phyloP scores from a whole-genome alignment of 35 echinoderm and acorn worm species.

The Ophioderma brevispina region DNA sequence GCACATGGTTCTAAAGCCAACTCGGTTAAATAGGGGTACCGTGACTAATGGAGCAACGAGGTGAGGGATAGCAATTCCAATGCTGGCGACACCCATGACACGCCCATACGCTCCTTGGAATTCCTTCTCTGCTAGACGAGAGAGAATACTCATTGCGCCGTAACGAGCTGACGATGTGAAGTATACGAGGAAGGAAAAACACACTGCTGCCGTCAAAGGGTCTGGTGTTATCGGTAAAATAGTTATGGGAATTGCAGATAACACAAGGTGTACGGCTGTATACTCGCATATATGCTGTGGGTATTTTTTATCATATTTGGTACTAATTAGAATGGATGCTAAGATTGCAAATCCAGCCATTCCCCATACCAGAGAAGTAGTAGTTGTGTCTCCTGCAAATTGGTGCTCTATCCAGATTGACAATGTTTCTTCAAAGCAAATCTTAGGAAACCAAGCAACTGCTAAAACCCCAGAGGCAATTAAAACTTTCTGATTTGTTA shows the following conservation, averaged over 20 bases:
- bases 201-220: neutral
- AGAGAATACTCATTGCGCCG: neutral
- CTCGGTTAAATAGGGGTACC: neutral
- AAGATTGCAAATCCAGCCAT: neutral
- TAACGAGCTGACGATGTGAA: neutral
- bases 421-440: neutral
- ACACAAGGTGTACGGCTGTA: neutral
- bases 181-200: neutral
- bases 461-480: neutral
- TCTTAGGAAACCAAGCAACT: neutral
- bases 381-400: neutral
- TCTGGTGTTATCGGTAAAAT: neutral
- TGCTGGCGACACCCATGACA: neutral
- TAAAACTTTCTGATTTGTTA: neutral
- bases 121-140: neutral
- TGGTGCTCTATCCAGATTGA: neutral
- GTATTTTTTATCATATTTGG: neutral
- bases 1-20: neutral
- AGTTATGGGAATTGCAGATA: neutral
- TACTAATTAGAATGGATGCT: neutral
- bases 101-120: neutral
- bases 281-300: neutral
- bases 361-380: neutral
- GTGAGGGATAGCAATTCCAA: neutral
- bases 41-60: neutral